These are phyloP conservation scores for Ptilodon capucinus DNA, from an alignment of 2,888 invertebrate genomes.

Conservation along the genomic window DNA sequence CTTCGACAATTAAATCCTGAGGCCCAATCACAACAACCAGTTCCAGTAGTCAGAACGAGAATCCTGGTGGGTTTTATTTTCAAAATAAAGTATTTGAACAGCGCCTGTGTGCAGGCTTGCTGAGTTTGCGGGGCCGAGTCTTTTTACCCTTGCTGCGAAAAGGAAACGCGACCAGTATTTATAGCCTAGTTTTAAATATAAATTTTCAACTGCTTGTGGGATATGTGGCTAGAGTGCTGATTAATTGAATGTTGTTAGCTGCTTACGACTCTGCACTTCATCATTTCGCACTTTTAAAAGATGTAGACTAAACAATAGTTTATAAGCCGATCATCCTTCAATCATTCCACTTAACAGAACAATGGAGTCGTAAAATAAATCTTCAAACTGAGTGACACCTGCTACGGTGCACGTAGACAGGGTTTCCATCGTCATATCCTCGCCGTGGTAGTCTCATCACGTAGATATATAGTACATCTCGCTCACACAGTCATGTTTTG, in stretches of 20 bases:
- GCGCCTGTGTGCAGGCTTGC: conserved; percentile 33
- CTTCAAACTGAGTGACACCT: conserved; percentile 8
- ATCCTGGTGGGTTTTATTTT: conserved; percentile 22
- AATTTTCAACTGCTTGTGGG: conserved; percentile 23
- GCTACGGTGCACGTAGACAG: conserved; percentile 22
- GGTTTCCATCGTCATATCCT: conserved; percentile 14
- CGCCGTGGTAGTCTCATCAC: conserved; percentile 40
- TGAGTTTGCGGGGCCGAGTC: conserved; percentile 22
- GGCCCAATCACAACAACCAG: background rate
- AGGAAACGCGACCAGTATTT: conserved; percentile 44
- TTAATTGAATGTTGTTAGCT: conserved; percentile 11
- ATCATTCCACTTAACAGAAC: conserved; percentile 7
- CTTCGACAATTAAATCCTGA: background rate
- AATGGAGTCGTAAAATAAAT: conserved; percentile 19
- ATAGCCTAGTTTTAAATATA: conserved; percentile 41
- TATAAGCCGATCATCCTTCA: background rate
- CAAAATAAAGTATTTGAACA: conserved; percentile 33
- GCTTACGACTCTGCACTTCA: background rate
- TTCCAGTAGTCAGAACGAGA: conserved; percentile 14
- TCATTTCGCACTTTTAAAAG: background rate
- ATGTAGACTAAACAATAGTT: background rate
- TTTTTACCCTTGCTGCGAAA: conserved; percentile 36
- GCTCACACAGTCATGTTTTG: background rate
- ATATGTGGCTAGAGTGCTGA: conserved; percentile 22
- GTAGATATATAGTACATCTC: conserved; percentile 25